A percentile compares a stretch with the other conserved stretches of the same genome.
phyloP scores from a whole-genome alignment of 1,140 invertebrate species.

The Dinothrombium tinctorium region DNA sequence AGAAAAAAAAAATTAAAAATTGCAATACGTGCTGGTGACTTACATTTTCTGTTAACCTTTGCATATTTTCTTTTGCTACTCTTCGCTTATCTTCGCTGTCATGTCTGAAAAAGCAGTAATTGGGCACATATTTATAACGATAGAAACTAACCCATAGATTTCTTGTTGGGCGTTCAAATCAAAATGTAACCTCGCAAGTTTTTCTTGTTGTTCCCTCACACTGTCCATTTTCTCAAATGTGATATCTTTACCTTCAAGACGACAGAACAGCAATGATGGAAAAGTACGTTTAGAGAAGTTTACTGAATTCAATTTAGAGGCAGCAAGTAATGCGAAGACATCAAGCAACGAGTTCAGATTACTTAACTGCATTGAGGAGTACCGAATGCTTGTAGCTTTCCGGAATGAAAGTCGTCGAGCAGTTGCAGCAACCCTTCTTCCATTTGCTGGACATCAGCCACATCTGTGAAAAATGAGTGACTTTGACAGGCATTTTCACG shows the following conservation, averaged over 20 bases:
- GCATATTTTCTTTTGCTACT: too few relatives aligned
- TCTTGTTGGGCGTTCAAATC: constrained; percentile 42
- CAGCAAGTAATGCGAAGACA: too few relatives aligned
- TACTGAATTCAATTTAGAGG: not conserved
- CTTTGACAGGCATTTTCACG: not conserved
- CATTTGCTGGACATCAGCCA: constrained; percentile 79
- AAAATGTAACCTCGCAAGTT: constrained; percentile 70
- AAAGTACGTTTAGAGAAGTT: not conserved
- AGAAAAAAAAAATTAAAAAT: too few relatives aligned
- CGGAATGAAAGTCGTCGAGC: constrained; percentile 75
- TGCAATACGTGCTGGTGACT: too few relatives aligned
- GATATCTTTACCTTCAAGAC: constrained; percentile 43
- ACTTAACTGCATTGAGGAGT: too few relatives aligned
- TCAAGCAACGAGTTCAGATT: not conserved
- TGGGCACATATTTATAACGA: too few relatives aligned
- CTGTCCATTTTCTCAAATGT: constrained; percentile 91
- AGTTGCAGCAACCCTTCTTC: constrained; percentile 66
- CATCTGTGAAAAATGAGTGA: constrained; percentile 72
- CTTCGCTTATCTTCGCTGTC: too few relatives aligned
- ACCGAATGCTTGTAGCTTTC: constrained; percentile 78
- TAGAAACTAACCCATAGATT: too few relatives aligned
- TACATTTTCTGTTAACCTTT: too few relatives aligned
- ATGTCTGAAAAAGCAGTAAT: too few relatives aligned
- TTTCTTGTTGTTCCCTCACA: constrained; percentile 80
- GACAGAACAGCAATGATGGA: constrained; percentile 1